phyloP scores from a whole-genome alignment of 1,140 invertebrate species.

The Pararge aegeria region DNA sequence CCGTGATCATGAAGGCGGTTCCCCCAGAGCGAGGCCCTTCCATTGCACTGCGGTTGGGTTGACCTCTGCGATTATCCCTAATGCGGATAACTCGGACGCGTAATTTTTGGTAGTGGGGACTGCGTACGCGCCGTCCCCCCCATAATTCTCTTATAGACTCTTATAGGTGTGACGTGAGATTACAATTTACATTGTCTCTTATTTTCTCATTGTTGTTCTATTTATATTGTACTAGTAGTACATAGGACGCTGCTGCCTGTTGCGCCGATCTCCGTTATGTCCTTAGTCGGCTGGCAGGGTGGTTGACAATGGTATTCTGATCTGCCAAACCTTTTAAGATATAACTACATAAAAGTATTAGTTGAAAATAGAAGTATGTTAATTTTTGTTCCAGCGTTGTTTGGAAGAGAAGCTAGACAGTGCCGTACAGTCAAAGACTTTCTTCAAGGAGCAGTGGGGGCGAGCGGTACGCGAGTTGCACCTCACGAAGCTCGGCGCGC shows the following conservation, averaged over 20 bases:
- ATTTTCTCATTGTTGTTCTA: too few species aligned
- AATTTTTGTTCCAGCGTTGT: conserved; percentile 50
- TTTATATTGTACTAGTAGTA: too few species aligned
- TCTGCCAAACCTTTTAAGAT: too few species aligned
- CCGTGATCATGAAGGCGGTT: conserved; percentile 5
- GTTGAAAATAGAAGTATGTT: too few species aligned
- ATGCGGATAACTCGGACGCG: conserved; percentile 43
- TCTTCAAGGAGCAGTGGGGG: conserved; percentile 83
- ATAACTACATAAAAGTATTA: too few species aligned
- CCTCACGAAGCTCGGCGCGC: conserved; percentile 68
- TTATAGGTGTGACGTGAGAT: too few species aligned
- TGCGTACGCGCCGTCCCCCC: conserved; percentile 43
- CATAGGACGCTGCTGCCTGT: too few species aligned
- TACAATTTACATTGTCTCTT: too few species aligned
- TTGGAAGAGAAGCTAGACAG: conserved; percentile 81
- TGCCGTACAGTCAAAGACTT: conserved; percentile 77
- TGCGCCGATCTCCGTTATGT: too few species aligned
- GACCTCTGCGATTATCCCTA: conserved; percentile 20
- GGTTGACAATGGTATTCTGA: too few species aligned
- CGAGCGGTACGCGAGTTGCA: conserved; percentile 80
- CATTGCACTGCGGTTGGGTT: conserved; percentile 5
- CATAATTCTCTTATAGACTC: too few species aligned
- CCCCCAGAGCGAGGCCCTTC: conserved; percentile 5
- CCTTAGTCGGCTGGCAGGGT: too few species aligned
- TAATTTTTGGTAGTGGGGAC: conserved; percentile 47